Evolutionary conservation across 2,113 vertebrate genomes (phyloP).

Genomic region (Siphamia tubifer): DNA sequence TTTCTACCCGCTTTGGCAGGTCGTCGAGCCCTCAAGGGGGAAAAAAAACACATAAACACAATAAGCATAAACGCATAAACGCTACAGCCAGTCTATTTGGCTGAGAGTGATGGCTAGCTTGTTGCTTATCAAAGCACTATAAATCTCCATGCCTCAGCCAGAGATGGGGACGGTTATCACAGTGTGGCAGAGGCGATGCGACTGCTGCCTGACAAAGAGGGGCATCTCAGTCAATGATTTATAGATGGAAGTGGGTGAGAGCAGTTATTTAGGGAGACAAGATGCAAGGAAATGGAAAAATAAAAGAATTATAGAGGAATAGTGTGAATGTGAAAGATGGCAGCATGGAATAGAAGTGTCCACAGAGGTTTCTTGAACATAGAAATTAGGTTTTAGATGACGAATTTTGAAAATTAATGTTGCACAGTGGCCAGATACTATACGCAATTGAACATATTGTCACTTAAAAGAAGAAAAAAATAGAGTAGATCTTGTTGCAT

Average conservation of each 20-base stretch:
- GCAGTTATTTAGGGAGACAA: slow-evolving; percentile 82
- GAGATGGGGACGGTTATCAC: slow-evolving; percentile 87
- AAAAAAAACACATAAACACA: slow-evolving; percentile 79
- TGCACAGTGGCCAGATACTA: no score
- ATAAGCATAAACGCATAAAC: slow-evolving; percentile 89
- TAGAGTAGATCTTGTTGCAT: no score
- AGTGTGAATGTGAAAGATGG: slow-evolving; percentile 75
- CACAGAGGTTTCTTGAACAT: not conserved
- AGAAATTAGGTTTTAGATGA: not conserved
- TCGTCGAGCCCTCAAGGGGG: slow-evolving; percentile 47
- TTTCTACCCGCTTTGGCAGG: slow-evolving; percentile 77
- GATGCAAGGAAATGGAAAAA: slow-evolving; percentile 57
- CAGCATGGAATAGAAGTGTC: not conserved
- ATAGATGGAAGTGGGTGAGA: slow-evolving; percentile 71
- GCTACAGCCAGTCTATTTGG: slow-evolving; percentile 77
- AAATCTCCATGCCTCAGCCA: slow-evolving; percentile 87
- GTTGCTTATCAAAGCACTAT: slow-evolving; percentile 87
- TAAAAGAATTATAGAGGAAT: slow-evolving; percentile 87
- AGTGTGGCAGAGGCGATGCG: slow-evolving; percentile 82
- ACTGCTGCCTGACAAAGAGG: slow-evolving; percentile 81
- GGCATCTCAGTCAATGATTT: slow-evolving; percentile 71
- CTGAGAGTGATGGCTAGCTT: slow-evolving; percentile 83
- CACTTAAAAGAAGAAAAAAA: no score
- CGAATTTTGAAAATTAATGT: no score
- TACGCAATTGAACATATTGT: no score